A percentile compares a stretch with the other conserved stretches of the same genome.
These are phyloP conservation scores for Hyles euphorbiae DNA, from an alignment of 1,140 invertebrate genomes.

Conservation along the genomic window DNA sequence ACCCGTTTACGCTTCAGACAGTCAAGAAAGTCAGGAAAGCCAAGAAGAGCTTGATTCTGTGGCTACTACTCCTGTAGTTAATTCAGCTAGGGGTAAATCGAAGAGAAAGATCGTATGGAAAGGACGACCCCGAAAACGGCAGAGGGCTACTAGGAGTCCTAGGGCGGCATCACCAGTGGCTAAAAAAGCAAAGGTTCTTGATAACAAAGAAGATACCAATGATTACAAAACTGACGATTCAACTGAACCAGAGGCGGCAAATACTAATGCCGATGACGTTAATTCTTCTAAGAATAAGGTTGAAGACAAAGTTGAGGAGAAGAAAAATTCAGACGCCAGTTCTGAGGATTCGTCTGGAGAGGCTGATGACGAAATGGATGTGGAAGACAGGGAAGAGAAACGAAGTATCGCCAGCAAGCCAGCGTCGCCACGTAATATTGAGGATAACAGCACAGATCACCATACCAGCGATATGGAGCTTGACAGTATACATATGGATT, in stretches of 20 bases:
- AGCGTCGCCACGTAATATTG: slow-evolving; percentile 45
- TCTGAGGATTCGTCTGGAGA: slow-evolving; percentile 79
- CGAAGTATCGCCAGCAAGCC: slow-evolving; percentile 47
- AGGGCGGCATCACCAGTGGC: slow-evolving; percentile 37
- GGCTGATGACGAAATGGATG: slow-evolving; percentile 79
- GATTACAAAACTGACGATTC: slow-evolving; percentile 49
- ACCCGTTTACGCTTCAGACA: slow-evolving; percentile 54
- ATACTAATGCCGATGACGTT: slow-evolving; percentile 25
- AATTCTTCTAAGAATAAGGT: slow-evolving; percentile 25
- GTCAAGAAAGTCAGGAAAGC: slow-evolving; percentile 71
- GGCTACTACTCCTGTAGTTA: slow-evolving; percentile 30
- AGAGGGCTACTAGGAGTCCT: slow-evolving; percentile 35
- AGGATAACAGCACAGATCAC: slow-evolving; percentile 60
- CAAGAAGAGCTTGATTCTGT: slow-evolving; percentile 52
- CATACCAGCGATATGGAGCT: slow-evolving; percentile 71
- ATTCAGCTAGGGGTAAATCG: slow-evolving; percentile 47
- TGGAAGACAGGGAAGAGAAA: slow-evolving; percentile 73
- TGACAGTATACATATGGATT: slow-evolving; percentile 69
- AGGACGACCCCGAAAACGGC: slow-evolving; percentile 44
- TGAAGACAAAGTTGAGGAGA: slow-evolving; percentile 60
- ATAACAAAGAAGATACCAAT: slow-evolving; percentile 30
- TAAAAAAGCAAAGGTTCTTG: slow-evolving; percentile 49
- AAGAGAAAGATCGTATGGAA: slow-evolving; percentile 64
- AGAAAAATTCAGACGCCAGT: slow-evolving; percentile 72
- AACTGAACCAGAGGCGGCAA: slow-evolving; percentile 30